A percentile compares a stretch with the other conserved stretches of the same genome.
These are phyloP conservation scores for Druceiella hillmani DNA, from an alignment of 2,888 invertebrate species.

Conservation along the genomic window DNA sequence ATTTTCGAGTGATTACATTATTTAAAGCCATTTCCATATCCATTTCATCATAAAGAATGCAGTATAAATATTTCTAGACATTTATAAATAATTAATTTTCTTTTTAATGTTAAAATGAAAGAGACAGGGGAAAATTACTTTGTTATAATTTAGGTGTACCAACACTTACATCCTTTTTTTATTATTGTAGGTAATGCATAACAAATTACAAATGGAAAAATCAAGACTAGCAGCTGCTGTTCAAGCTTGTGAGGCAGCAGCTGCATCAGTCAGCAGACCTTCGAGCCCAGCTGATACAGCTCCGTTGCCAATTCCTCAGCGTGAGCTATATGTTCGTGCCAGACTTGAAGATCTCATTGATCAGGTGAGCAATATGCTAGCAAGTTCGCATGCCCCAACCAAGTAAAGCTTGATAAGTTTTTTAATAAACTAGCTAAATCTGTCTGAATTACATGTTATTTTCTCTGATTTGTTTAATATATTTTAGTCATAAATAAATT, in stretches of 20 bases:
- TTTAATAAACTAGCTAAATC: no score
- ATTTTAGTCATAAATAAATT: no score
- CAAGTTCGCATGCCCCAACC: no score
- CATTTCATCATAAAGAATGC: no score
- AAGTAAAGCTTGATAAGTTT: no score
- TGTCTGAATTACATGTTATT: no score
- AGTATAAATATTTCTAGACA: not conserved
- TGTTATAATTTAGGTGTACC: no score
- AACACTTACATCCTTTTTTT: no score
- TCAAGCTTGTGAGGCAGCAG: slow-evolving; percentile 90
- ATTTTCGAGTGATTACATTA: no score
- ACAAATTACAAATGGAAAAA: slow-evolving; percentile 85
- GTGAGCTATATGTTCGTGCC: slow-evolving; percentile 78
- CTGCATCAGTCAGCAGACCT: slow-evolving; percentile 85
- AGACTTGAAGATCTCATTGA: slow-evolving; percentile 88
- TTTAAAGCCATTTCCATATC: no score
- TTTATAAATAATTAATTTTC: slow-evolving; percentile 11
- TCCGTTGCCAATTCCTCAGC: slow-evolving; percentile 77
- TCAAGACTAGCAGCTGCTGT: slow-evolving; percentile 79
- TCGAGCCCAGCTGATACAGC: slow-evolving; percentile 84
- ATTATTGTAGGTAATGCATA: slow-evolving; percentile 59
- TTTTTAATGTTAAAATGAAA: slow-evolving; percentile 11
- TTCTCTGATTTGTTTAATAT: no score
- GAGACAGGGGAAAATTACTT: no score
- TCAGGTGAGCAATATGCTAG: slow-evolving; percentile 56